Evolutionary conservation across 2,888 invertebrate genomes (phyloP), one percentile per base, ranked within the genome.

Genomic region (Caenorhabditis plicata): DNA sequence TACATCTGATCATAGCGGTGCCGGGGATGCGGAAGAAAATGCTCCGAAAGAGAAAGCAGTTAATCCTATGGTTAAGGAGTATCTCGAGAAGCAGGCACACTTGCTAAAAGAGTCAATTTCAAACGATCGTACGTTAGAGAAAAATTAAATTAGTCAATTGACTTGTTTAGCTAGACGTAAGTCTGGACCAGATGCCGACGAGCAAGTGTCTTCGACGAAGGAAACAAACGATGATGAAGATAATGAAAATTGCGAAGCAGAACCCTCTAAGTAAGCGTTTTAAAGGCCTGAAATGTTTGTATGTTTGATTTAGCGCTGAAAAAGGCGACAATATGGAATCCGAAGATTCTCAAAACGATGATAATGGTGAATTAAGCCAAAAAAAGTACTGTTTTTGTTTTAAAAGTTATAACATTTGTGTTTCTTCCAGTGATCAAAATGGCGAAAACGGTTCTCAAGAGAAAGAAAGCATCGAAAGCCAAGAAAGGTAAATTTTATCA

Each of bases 1-100:
- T 27, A 13, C 15, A 17, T 4, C 31, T 3, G 3, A 15, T 31
- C 22, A 4, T 15, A 26, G 33, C 2, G 8, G 17, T 23, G 25
- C 23, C 23, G 5, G 17, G 2, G n/a, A 9, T 29, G 23, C 19
- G 3, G 13, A 42, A 31, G 42, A 25, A 13, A 23, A 26, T 8
- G 46, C 20, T n/a, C 22, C 35, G 1, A 25, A 20, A 2, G 50
- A 36, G 13, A 35, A 41, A 20, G 41, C n/a, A n/a, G n/a, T n/a
- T n/a, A 64, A 64, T 57, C 61, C 63, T 4, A 17, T 61, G 3
- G 61, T 64, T 9, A 54, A 54, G 0, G 57, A 41, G 19, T 61
- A 67, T 36, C 44, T 41, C 15, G 63, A 58, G 4, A 44, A 52
- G 23, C 66, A 67, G 32, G 35, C 41, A 32, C 54, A 49, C n/a